Evolutionary conservation across 1,140 invertebrate species (phyloP), one percentile per base, ranked within the genome.

Genomic region (Drepana arcuata): DNA sequence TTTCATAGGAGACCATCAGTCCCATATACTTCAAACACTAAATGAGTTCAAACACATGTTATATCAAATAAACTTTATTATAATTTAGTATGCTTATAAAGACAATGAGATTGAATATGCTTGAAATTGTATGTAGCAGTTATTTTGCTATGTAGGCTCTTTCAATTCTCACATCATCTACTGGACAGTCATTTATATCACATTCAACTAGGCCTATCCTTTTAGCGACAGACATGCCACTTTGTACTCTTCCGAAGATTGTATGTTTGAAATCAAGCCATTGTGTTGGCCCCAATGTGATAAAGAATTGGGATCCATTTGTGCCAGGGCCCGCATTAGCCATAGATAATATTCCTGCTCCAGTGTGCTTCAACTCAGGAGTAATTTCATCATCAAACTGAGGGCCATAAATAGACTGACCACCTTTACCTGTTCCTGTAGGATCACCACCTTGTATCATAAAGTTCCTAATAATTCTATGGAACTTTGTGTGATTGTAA

Each of bases 221-320:
- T 72, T 96, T 95, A 0, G 97, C 90, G 35, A 95, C 93, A 47
- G 88, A 85, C 94, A 99, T 97, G 12, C 96, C 96, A 43, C 86
- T 87, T 63, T 91, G 85, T 6, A 98, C 84, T 54, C 96, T 85
- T 60, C 96, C 97, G 86, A 99, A 99, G 69, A 99, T 97, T 5
- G 96, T 88, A 79, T 99, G 97, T 81, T 99, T 98, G 18, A 95
- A 93, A 87, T 99, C 97, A 4, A 99, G 84, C 96, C 97, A 99
- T 55, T 98, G 96, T 3, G 96, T 97, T 3, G 97, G 96, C 0
- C 93, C 96, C 41, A 99, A 79, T 0, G 97, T 99, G 13, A 99
- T 96, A 62, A 99, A 99, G 86, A 99, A 99, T 71, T 99, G 98
- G 27, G 95, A 98, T 13, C 97, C 97, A 85, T 99, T 99, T 10